Evolutionary conservation across 92 coral and sea anemone species (phyloP).

Genomic region (Siderastrea radians): DNA sequence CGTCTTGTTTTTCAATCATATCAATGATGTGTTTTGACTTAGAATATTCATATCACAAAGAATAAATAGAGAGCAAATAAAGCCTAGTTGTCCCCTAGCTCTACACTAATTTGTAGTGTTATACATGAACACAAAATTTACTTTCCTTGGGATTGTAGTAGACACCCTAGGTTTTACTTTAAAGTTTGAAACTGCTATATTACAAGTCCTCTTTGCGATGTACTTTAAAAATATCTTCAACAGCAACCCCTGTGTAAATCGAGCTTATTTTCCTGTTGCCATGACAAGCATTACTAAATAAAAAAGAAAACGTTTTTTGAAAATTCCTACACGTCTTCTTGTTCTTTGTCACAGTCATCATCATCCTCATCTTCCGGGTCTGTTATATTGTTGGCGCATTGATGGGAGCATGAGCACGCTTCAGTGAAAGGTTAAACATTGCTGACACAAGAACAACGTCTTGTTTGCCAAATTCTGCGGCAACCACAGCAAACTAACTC

Average conservation of each 20-base stretch:
- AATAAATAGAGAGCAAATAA: not conserved
- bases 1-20: not conserved
- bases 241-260: not conserved
- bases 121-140: no score
- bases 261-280: not conserved
- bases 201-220: not conserved
- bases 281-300: not conserved
- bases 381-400: slow-evolving; percentile 29
- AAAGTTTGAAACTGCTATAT: no score
- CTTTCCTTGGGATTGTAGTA: not conserved
- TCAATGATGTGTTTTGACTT: not conserved
- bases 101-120: not conserved
- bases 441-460: slow-evolving; percentile 60
- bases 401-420: slow-evolving; percentile 50
- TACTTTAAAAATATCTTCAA: no score
- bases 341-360: not conserved
- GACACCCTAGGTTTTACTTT: no score
- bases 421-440: slow-evolving; percentile 55
- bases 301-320: not conserved
- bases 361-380: not conserved
- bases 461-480: slow-evolving; percentile 48
- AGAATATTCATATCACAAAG: not conserved
- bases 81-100: not conserved
- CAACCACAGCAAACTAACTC: slow-evolving; percentile 61
- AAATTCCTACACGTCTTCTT: not conserved